These are phyloP conservation scores for Apantesis nais DNA, from an alignment of 2,888 invertebrate species.

Conservation along the genomic window DNA sequence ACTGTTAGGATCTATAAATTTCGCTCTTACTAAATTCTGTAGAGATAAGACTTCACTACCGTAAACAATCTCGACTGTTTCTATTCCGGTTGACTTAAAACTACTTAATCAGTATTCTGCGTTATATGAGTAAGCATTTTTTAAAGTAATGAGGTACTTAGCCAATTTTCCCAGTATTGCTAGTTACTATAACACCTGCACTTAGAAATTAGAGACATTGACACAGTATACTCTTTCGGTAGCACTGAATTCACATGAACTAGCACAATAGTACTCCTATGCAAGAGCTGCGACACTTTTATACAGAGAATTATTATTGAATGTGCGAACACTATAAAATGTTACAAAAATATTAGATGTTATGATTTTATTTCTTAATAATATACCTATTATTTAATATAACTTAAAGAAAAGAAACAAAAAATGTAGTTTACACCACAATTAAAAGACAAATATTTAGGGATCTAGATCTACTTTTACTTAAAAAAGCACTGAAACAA, in stretches of 20 bases:
- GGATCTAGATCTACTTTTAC: too few species aligned
- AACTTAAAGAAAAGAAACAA: not conserved
- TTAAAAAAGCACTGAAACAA: not conserved
- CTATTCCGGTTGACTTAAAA: not conserved
- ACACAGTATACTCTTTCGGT: constrained; percentile 31
- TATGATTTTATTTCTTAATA: not conserved
- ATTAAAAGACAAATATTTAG: too few species aligned
- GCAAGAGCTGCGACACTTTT: constrained; percentile 24
- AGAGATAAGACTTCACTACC: not conserved
- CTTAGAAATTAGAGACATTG: constrained; percentile 42
- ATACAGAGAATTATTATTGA: not conserved
- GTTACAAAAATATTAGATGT: not conserved
- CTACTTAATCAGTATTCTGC: not conserved
- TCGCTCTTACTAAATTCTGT: too few species aligned
- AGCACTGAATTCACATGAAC: constrained; percentile 33
- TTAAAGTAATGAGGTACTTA: not conserved
- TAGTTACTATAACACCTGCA: constrained; percentile 49
- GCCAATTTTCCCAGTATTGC: constrained; percentile 34
- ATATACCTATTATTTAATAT: not conserved
- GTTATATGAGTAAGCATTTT: not conserved
- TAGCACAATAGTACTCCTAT: constrained; percentile 24
- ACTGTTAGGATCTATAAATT: too few species aligned
- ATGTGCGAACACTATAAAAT: too few species aligned
- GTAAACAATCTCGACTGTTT: not conserved
- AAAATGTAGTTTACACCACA: too few species aligned